Conservation (phyloP, 2,113 vertebrate species). For the Galbula dea region DNA sequence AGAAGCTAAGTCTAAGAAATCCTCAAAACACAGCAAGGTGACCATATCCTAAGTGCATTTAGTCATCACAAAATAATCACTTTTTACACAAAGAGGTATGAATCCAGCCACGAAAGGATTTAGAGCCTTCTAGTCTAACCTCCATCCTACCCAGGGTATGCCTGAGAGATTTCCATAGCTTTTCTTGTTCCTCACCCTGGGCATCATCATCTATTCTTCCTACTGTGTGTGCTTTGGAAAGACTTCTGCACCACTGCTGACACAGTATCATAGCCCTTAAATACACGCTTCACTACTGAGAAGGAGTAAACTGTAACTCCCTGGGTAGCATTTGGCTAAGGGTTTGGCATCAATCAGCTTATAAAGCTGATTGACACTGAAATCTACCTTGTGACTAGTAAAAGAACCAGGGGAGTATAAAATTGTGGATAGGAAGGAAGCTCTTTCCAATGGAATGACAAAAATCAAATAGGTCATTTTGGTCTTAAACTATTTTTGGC, state of each 20-base stretch:
- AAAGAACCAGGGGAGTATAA: not conserved
- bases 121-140: not conserved
- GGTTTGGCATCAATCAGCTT: conserved; percentile 30
- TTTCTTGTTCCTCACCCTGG: not conserved
- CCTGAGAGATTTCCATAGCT: not conserved
- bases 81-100: not conserved
- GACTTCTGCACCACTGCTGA: not conserved
- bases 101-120: not conserved
- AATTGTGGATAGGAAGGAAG: not conserved
- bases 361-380: conserved; percentile 33
- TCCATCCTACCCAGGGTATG: not conserved
- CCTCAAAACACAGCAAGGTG: not conserved
- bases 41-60: not conserved
- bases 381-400: conserved; percentile 1
- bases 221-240: not conserved
- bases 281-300: not conserved
- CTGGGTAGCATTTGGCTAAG: not conserved
- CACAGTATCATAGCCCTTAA: not conserved
- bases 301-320: conserved; percentile 13
- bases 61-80: not conserved
- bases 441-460: not conserved
- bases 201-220: not conserved
- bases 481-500: conserved; percentile 29
- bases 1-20: not conserved
- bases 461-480: conserved; percentile 23